A percentile compares a stretch with the other conserved stretches of the same genome.
These are phyloP conservation scores for Chymomyza fuscimana DNA, from an alignment of 2,888 invertebrate genomes.

Conservation along the genomic window DNA sequence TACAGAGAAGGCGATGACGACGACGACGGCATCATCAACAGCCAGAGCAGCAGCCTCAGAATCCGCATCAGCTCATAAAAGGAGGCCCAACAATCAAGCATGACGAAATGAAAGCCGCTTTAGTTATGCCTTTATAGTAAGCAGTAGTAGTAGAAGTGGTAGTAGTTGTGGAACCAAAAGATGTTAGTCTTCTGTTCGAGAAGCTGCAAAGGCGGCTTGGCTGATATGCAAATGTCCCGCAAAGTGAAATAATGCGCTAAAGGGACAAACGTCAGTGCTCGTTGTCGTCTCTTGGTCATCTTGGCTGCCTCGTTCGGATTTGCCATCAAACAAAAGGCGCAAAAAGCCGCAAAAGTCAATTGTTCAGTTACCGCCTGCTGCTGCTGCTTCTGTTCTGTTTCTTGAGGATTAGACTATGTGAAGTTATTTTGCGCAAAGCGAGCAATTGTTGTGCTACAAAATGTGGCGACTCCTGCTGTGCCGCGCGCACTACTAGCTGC, in stretches of 20 bases:
- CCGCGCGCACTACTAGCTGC: constrained; percentile 12
- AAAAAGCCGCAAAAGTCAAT: constrained; percentile 68
- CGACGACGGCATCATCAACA: constrained; percentile 30
- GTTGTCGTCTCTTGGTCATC: constrained; percentile 45
- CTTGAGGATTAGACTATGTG: constrained; percentile 10
- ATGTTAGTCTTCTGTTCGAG: neutral
- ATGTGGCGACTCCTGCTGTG: constrained; percentile 57
- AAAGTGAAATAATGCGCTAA: constrained; percentile 62
- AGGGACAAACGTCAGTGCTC: constrained; percentile 35
- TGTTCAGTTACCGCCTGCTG: constrained; percentile 58
- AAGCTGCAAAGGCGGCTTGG: constrained; percentile 7
- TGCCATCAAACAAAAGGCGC: constrained; percentile 44
- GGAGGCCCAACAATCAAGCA: constrained; percentile 68
- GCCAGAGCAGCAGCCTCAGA: constrained; percentile 5
- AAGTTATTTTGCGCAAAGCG: constrained; percentile 16
- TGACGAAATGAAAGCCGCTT: constrained; percentile 72
- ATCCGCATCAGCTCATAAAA: constrained; percentile 58
- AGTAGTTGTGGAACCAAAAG: constrained; percentile 13
- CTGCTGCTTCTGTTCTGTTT: constrained; percentile 26
- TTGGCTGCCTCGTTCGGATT: constrained; percentile 39
- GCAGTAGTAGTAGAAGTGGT: neutral
- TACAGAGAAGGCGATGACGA: constrained; percentile 13
- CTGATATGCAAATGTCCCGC: constrained; percentile 60
- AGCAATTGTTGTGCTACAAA: neutral
- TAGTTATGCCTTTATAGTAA: constrained; percentile 14